A percentile compares a stretch with the other conserved stretches of the same genome.
Conservation (phyloP, 2,113 vertebrate species). For the Nothocercus nigrocapillus region DNA sequence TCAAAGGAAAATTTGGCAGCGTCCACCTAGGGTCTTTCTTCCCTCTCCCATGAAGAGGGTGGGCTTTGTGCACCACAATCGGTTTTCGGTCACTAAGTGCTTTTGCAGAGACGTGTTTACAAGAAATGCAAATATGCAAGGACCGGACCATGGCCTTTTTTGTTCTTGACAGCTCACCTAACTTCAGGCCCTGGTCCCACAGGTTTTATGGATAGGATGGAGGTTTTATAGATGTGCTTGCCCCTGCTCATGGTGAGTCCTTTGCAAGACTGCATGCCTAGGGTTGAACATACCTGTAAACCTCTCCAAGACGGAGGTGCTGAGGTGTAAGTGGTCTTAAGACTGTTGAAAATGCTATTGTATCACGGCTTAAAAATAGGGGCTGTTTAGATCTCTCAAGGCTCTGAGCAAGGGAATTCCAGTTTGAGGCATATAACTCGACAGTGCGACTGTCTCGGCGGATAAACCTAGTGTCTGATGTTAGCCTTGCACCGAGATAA, state of each 20-base stretch:
- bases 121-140: background rate
- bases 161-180: background rate
- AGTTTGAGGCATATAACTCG: background rate
- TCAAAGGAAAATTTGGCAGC: background rate
- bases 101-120: conserved; percentile 4
- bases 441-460: background rate
- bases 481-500: background rate
- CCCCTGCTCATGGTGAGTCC: background rate
- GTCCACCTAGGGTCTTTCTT: background rate
- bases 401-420: background rate
- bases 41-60: background rate
- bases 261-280: too few species aligned
- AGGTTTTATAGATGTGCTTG: background rate
- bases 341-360: background rate
- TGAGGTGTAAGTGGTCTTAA: rapidly evolving
- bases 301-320: background rate
- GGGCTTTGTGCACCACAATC: background rate
- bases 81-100: background rate
- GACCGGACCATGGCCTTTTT: background rate
- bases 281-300: background rate
- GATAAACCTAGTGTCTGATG: background rate
- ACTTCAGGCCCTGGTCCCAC: background rate
- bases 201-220: too few species aligned
- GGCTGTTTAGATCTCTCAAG: background rate
- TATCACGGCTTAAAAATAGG: background rate